phyloP scores from a whole-genome alignment of 2,888 invertebrate species.

The Acronicta leporina region DNA sequence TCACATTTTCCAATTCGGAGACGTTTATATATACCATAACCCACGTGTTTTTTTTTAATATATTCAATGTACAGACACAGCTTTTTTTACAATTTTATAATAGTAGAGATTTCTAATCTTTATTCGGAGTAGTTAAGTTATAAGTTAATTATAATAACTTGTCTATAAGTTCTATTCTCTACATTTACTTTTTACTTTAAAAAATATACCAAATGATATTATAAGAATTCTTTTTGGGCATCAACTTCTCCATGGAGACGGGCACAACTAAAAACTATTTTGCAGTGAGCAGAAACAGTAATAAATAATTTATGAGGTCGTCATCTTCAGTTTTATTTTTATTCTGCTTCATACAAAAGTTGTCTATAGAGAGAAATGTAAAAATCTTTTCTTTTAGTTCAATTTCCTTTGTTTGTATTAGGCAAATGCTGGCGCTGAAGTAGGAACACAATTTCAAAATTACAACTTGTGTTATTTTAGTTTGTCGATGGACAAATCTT shows the following conservation, averaged over 20 bases:
- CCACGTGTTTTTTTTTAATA: too few species aligned
- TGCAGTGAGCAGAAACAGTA: slow-evolving; percentile 53
- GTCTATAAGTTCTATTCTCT: too few species aligned
- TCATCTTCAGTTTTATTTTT: slow-evolving; percentile 26
- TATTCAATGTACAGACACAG: too few species aligned
- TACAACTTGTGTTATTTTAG: neutral
- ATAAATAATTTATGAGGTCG: slow-evolving; percentile 67
- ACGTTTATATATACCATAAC: too few species aligned
- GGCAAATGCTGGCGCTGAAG: neutral
- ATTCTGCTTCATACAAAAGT: neutral
- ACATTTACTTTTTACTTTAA: too few species aligned
- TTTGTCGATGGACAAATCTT: neutral
- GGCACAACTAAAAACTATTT: slow-evolving; percentile 52
- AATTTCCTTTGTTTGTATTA: slow-evolving; percentile 8
- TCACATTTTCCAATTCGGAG: too few species aligned
- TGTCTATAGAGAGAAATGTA: neutral
- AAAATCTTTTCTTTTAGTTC: slow-evolving; percentile 27
- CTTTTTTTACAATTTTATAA: too few species aligned
- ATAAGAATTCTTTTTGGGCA: neutral
- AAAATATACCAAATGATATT: too few species aligned
- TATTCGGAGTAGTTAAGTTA: too few species aligned
- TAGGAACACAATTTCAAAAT: neutral
- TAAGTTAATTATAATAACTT: too few species aligned
- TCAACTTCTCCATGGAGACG: slow-evolving; percentile 19
- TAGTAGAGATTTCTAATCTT: too few species aligned